A percentile compares a stretch with the other conserved stretches of the same genome.
Evolutionary conservation across 2,113 vertebrate genomes (phyloP).

Genomic region (Telmatochromis sp.): DNA sequence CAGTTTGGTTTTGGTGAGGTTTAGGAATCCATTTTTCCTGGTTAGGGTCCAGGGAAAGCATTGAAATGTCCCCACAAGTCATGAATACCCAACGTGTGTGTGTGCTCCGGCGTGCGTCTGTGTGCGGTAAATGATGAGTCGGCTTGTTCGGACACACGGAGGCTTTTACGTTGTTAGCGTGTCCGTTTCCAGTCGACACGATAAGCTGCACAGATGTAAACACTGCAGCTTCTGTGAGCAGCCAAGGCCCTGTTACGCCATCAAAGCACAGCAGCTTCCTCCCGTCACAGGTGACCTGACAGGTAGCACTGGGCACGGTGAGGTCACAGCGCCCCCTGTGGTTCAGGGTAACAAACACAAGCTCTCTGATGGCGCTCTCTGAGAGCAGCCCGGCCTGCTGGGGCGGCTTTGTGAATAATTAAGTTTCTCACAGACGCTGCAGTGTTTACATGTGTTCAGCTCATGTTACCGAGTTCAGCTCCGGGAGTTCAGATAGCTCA

Average conservation of each 20-base stretch:
- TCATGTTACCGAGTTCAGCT: background rate
- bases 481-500: background rate
- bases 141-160: background rate
- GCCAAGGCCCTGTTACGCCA: background rate
- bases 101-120: background rate
- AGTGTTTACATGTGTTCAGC: background rate
- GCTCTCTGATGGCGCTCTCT: background rate
- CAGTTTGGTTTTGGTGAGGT: background rate
- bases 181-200: background rate
- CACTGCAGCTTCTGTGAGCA: background rate
- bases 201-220: background rate
- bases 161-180: background rate
- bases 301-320: background rate
- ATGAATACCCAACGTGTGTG: background rate
- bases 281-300: background rate
- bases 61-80: background rate
- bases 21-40: rapidly evolving
- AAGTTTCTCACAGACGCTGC: background rate
- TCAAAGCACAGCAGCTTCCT: background rate
- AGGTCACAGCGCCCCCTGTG: background rate
- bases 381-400: background rate
- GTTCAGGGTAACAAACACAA: background rate
- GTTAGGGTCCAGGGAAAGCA: background rate
- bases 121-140: rapidly evolving
- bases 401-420: slow-evolving; percentile 26